A percentile compares a stretch with the other conserved stretches of the same genome.
Evolutionary conservation across 2,113 vertebrate species (phyloP).

Genomic region (Larimichthys crocea): DNA sequence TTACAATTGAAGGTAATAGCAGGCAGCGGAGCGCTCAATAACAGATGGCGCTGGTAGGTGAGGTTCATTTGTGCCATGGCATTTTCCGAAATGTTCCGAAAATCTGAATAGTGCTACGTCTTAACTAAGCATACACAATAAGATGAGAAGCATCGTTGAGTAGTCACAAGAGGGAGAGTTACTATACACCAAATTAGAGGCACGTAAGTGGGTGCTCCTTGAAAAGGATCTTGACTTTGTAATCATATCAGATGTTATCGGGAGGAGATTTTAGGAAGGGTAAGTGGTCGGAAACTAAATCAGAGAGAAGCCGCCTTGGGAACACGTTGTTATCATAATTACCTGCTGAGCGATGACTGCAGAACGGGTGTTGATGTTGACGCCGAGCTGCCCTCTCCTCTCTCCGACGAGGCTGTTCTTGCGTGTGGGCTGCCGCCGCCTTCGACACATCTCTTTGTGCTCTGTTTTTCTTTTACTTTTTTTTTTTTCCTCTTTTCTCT

Average conservation of each 20-base stretch:
- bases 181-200: conserved; percentile 66
- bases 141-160: conserved; percentile 39
- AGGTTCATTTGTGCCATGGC: conserved; percentile 57
- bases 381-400: conserved; percentile 62
- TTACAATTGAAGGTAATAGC: conserved; percentile 63
- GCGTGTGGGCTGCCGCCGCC: conserved; percentile 63
- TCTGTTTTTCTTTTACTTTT: conserved; percentile 47
- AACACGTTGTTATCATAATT: conserved; percentile 80
- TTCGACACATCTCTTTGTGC: conserved; percentile 60
- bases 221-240: conserved; percentile 79
- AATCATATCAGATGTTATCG: conserved; percentile 78
- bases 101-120: conserved; percentile 32
- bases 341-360: conserved; percentile 77
- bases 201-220: conserved; percentile 69
- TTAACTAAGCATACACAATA: conserved; percentile 46
- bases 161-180: conserved; percentile 57
- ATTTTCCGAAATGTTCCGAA: conserved; percentile 52
- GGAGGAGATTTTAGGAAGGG: conserved; percentile 76
- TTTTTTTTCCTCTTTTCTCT: not conserved
- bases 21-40: conserved; percentile 39
- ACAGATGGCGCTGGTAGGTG: conserved; percentile 57
- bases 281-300: conserved; percentile 77
- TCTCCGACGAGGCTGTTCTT: conserved; percentile 40
- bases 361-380: conserved; percentile 73
- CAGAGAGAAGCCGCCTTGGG: conserved; percentile 72